Evolutionary conservation across 2,113 vertebrate genomes (phyloP).

Genomic region (Periophthalmodon schlosseri): DNA sequence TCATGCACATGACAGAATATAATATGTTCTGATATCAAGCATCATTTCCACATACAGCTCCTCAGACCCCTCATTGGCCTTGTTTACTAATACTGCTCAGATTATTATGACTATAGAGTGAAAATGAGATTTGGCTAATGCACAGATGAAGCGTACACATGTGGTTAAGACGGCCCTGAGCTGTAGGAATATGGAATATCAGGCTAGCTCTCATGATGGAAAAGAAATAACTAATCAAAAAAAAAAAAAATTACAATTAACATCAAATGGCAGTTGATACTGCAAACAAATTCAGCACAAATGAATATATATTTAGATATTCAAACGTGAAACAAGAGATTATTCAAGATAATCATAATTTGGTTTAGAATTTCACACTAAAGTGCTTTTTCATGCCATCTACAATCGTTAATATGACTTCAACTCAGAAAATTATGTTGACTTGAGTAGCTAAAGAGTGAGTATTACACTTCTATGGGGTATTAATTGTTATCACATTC

Average conservation of each 20-base stretch:
- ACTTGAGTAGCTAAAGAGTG: too few relatives aligned
- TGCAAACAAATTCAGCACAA: neutral
- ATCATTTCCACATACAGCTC: constrained; percentile 18
- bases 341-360: neutral
- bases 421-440: neutral
- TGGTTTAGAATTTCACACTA: neutral
- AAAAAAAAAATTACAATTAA: neutral
- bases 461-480: too few relatives aligned
- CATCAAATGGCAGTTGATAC: neutral
- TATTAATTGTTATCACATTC: too few relatives aligned
- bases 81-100: too few relatives aligned
- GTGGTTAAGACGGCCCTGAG: constrained; percentile 55
- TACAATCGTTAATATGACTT: neutral
- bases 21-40: constrained; percentile 19
- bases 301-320: neutral
- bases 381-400: neutral
- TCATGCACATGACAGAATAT: constrained; percentile 24
- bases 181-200: constrained; percentile 30
- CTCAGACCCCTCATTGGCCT: neutral
- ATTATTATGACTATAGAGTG: neutral
- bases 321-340: neutral
- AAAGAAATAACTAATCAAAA: neutral
- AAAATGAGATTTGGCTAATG: constrained; percentile 26
- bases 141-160: constrained; percentile 36
- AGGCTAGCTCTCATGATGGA: neutral